Conservation (phyloP, 2,797 vertebrate genomes). For the Manis javanica region DNA sequence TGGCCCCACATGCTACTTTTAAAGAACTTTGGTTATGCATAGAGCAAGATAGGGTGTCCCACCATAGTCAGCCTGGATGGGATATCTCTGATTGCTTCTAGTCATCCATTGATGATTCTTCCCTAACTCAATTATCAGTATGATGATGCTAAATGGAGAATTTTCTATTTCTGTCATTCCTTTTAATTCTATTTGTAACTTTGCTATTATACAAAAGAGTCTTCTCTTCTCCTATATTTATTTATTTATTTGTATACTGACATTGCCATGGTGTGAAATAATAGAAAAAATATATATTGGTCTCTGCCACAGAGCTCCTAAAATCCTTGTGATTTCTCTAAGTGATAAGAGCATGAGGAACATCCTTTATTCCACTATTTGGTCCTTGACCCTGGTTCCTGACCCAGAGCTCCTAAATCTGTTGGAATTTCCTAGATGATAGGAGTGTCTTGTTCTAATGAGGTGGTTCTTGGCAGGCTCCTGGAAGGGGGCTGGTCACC, state of each 20-base stretch:
- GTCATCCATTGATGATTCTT: not conserved
- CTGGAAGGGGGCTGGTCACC: not conserved
- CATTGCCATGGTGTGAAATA: not conserved
- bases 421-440: not conserved
- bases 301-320: not conserved
- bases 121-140: not conserved
- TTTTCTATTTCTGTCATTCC: not conserved
- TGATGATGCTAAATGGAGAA: not conserved
- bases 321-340: not conserved
- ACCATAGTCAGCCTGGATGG: not conserved
- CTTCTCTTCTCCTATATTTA: not conserved
- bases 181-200: not conserved
- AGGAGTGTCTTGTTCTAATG: not conserved
- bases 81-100: not conserved
- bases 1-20: not conserved
- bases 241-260: not conserved
- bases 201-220: not conserved
- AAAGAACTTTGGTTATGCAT: constrained; percentile 17
- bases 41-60: not conserved
- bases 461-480: not conserved
- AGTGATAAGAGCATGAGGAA: not conserved
- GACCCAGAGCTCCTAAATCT: not conserved
- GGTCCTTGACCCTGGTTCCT: not conserved
- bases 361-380: not conserved
- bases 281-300: not conserved